Evolutionary conservation across 1,140 invertebrate genomes (phyloP).

Genomic region (Drosophila hydei): DNA sequence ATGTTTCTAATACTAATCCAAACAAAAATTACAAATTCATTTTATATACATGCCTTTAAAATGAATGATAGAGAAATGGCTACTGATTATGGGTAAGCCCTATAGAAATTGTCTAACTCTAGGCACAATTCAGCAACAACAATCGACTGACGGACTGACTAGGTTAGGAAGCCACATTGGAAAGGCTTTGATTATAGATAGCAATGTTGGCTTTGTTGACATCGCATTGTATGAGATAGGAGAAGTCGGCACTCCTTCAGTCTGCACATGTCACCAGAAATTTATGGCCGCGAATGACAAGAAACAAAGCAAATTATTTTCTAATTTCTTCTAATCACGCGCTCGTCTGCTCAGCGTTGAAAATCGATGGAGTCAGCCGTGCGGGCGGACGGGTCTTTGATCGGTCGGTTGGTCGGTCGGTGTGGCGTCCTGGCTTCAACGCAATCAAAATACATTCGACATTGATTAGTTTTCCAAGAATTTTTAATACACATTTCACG

Average conservation of each 20-base stretch:
- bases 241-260: neutral
- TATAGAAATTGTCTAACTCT: too few relatives aligned
- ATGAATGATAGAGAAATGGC: too few relatives aligned
- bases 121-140: too few relatives aligned
- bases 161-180: neutral
- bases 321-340: conserved; percentile 74
- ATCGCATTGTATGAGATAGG: neutral
- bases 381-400: conserved; percentile 25
- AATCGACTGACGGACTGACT: too few relatives aligned
- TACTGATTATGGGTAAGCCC: too few relatives aligned
- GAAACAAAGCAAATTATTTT: conserved; percentile 69
- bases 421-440: conserved; percentile 32
- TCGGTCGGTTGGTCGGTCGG: conserved; percentile 63
- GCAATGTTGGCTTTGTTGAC: neutral
- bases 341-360: conserved; percentile 24
- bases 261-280: conserved; percentile 38
- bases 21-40: too few relatives aligned
- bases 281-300: conserved; percentile 69
- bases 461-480: conserved; percentile 81
- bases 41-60: too few relatives aligned
- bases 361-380: conserved; percentile 33
- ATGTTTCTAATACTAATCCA: too few relatives aligned
- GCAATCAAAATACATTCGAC: conserved; percentile 73
- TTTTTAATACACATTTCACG: conserved; percentile 69
- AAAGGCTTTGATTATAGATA: conserved; percentile 1